Evolutionary conservation across 1,140 invertebrate species (phyloP).

Genomic region (Elymnias hypermnestra): DNA sequence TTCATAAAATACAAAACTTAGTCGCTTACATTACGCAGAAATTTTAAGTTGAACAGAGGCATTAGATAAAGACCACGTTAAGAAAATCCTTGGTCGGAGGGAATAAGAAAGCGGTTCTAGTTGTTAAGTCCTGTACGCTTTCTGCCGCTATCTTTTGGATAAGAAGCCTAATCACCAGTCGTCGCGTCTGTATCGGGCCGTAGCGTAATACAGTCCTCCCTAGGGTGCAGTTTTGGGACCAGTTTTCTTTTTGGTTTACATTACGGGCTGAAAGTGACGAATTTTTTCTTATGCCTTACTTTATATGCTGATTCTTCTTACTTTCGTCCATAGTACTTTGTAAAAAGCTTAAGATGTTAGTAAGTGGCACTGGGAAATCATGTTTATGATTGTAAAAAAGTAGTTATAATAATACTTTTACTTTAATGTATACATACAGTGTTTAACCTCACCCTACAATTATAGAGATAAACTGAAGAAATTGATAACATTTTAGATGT

Average conservation of each 20-base stretch:
- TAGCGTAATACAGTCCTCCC: slow-evolving; percentile 57
- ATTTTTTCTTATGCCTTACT: slow-evolving; percentile 61
- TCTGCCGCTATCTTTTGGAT: slow-evolving; percentile 73
- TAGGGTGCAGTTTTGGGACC: slow-evolving; percentile 67
- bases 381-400: too few species aligned
- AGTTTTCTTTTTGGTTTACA: slow-evolving; percentile 73
- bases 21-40: slow-evolving; percentile 50
- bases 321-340: too few species aligned
- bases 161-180: slow-evolving; percentile 74
- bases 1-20: slow-evolving; percentile 36
- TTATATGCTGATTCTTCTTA: slow-evolving; percentile 50
- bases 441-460: too few species aligned
- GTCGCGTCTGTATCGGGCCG: slow-evolving; percentile 71
- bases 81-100: slow-evolving; percentile 65
- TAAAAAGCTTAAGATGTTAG: too few species aligned
- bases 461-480: too few species aligned
- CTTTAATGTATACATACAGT: too few species aligned
- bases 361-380: too few species aligned
- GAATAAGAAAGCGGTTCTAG: slow-evolving; percentile 73
- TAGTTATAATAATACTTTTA: too few species aligned
- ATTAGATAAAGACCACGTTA: slow-evolving; percentile 67
- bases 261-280: slow-evolving; percentile 69
- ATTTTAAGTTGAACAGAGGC: slow-evolving; percentile 59
- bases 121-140: slow-evolving; percentile 75
- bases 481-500: too few species aligned